Evolutionary conservation across 2,888 invertebrate genomes (phyloP), one percentile per base, ranked within the genome.

Genomic region (Carabus problematicus): DNA sequence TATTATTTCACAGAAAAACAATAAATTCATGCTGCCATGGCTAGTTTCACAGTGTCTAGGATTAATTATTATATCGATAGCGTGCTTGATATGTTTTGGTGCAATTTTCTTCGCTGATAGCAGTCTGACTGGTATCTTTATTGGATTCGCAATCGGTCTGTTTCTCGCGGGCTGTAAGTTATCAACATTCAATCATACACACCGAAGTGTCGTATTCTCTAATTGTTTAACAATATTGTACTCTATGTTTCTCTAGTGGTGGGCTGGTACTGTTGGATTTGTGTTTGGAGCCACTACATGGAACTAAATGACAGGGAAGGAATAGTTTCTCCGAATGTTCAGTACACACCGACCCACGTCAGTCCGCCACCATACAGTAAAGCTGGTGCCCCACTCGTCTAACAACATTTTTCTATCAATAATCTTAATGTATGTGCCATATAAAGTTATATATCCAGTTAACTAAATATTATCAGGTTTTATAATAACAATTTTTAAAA

Each of bases 281-380:
- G 64, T 56, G 64, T 64, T 18, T 64, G 43, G 54, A 64, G 64
- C 14, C 58, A 58, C 8, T 64, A 64, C 29, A 19, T 41, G n/a
- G 39, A 45, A 47, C n/a, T 47, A 16, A 11, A 45, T 12, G 58
- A 64, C 29, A 56, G 58, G n/a, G 58, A 64, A 55, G 64, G 18
- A 42, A 41, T 18, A 3, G 47, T 61, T 6, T 49, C 61, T n/a
- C 18, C 42, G 11, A 3, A 2, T 7, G 64, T 55, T 0, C 29
- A 41, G n/a, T 64, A 55, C 12, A 7, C 52, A 6, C 52, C 40
- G 8, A 49, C 49, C 40, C 19, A 47, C 11, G 54, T 41, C 54
- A 14, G 11, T 41, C 12, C 54, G 41, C 18, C 54, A 29, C 4
- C 41, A 54, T 11, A 64, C 40, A 55, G 9, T 14, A 29, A 45